These are phyloP conservation scores for Uropetala carovei DNA, from an alignment of 2,888 invertebrate genomes.

Conservation along the genomic window DNA sequence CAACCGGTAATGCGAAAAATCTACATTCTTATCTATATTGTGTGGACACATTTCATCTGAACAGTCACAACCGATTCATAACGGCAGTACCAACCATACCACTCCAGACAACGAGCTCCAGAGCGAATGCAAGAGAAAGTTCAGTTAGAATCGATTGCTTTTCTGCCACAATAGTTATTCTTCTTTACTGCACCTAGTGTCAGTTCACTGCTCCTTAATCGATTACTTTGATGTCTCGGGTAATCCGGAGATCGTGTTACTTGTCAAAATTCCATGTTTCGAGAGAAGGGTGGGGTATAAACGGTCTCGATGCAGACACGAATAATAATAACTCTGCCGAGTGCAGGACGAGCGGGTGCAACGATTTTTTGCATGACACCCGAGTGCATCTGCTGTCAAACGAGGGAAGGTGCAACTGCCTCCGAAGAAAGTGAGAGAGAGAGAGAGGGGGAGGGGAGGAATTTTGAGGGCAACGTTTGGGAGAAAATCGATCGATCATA, in stretches of 20 bases:
- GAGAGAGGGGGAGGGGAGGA: no score
- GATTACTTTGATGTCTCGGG: neutral
- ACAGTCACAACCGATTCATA: no score
- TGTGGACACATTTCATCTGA: no score
- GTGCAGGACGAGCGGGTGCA: neutral
- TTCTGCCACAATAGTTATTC: neutral
- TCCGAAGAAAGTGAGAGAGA: neutral
- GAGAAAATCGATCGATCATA: neutral
- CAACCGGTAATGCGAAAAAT: no score
- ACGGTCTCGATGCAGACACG: neutral
- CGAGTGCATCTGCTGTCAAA: neutral
- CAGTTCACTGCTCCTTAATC: neutral
- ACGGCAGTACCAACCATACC: no score
- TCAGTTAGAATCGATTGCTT: neutral
- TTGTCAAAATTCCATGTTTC: conserved; percentile 9
- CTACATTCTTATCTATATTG: no score
- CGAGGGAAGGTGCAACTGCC: neutral
- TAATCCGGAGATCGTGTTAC: neutral
- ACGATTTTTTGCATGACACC: neutral
- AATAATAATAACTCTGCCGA: neutral
- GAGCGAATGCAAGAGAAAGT: no score
- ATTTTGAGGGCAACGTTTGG: no score
- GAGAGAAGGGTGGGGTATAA: neutral
- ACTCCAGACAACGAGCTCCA: no score
- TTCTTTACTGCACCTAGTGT: neutral